Conservation (phyloP, 2,797 vertebrate species). For the Smutsia gigantea region DNA sequence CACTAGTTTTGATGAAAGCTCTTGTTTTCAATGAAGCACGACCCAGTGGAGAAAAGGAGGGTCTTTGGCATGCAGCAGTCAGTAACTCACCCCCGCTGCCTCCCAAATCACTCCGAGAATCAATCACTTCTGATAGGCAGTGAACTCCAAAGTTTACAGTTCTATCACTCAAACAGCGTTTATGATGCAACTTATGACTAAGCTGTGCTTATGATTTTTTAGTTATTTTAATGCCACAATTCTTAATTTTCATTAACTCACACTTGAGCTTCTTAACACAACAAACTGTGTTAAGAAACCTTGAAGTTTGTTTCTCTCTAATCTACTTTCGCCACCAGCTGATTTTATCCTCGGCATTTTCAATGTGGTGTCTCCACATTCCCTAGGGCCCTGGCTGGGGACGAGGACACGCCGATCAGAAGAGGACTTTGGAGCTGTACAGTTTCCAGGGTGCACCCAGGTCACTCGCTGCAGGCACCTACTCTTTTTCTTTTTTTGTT, state of each 20-base stretch:
- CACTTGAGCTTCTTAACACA: neutral
- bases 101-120: neutral
- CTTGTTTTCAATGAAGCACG: neutral
- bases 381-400: neutral
- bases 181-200: neutral
- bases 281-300: neutral
- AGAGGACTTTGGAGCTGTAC: neutral
- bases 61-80: neutral
- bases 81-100: neutral
- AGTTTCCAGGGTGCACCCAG: neutral
- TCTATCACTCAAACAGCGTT: neutral
- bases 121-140: neutral
- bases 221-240: neutral
- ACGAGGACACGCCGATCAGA: neutral
- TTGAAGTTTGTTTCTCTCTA: neutral
- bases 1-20: neutral
- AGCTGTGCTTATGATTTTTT: neutral
- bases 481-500: too few relatives aligned
- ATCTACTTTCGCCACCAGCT: neutral
- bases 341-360: neutral
- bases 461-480: neutral
- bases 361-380: accelerated
- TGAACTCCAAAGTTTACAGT: neutral
- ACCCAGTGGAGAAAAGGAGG: neutral
- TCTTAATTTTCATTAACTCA: neutral